These are phyloP conservation scores for Thymelicus lineola DNA, from an alignment of 2,888 invertebrate genomes.

Conservation along the genomic window DNA sequence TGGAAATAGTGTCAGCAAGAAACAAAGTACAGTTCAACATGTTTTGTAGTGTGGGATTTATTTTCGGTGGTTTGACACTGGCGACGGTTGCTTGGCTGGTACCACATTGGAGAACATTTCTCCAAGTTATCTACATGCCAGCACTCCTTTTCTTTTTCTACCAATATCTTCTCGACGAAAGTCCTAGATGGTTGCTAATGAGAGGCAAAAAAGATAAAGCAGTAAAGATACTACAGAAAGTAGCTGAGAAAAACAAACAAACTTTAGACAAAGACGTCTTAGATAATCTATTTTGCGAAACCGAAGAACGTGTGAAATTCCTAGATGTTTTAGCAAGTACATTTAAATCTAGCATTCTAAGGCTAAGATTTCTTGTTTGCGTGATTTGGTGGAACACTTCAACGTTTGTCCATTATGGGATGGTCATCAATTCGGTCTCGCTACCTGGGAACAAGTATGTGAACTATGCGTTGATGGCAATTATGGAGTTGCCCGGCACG, in stretches of 20 bases:
- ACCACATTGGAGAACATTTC: conserved; percentile 88
- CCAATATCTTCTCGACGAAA: conserved; percentile 89
- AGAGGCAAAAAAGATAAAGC: conserved; percentile 88
- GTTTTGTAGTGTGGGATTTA: conserved; percentile 58
- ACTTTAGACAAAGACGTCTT: conserved; percentile 58
- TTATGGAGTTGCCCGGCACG: conserved; percentile 86
- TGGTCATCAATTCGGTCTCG: conserved; percentile 90
- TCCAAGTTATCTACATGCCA: conserved; percentile 88
- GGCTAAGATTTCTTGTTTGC: conserved; percentile 69
- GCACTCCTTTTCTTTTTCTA: conserved; percentile 87
- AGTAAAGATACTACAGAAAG: conserved; percentile 84
- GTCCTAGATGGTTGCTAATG: conserved; percentile 92
- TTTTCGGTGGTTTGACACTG: conserved; percentile 55
- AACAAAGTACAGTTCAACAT: conserved; percentile 62
- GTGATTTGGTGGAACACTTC: conserved; percentile 85
- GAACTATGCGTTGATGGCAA: conserved; percentile 87
- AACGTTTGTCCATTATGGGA: conserved; percentile 91
- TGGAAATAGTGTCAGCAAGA: conserved; percentile 67
- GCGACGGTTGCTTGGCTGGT: conserved; percentile 67
- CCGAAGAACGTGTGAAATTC: conserved; percentile 54
- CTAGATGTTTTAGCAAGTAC: conserved; percentile 59
- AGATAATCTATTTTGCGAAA: conserved; percentile 56
- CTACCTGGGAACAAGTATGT: conserved; percentile 90
- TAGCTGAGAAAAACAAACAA: conserved; percentile 79
- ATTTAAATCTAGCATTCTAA: conserved; percentile 60